Base-by-base conservation (phyloP, 1,140 invertebrate genomes). In the Drosophila funebris region DNA sequence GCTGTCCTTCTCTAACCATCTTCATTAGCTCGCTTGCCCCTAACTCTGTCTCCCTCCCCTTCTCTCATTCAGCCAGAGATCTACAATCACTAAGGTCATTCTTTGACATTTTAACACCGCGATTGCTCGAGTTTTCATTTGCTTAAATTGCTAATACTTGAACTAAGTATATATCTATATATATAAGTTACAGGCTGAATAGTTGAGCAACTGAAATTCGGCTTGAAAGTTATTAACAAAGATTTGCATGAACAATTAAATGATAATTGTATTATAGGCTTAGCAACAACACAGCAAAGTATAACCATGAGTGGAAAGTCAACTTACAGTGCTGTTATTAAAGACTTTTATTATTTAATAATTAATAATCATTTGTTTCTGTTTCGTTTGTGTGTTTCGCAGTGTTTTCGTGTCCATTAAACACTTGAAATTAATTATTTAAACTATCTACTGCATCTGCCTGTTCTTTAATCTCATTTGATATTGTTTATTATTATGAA, bases 381-480 rank as follows among this genome's bases (percentile, higher is more conserved):
- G 7, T 22, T 36, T 20, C 6, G 41, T 20, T 43, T 6, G n/a
- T 13, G 9, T 39, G 5, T 52, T 36, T 48, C 20, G 3, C 8
- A 8, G 31, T 14, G 27, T 67, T 37, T 37, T 11, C 4, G 33
- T 5, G n/a, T n/a, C n/a, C n/a, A 27, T 3, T 33, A 9, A 33
- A 33, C n/a, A 0, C 9, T 18, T 8, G 9, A 3, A 13, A 11
- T 4, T 31, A 13, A 22, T n/a, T 43, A 29, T 24, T 44, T 18
- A 22, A 20, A 9, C 20, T 33, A 8, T 16, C 29, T 54, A 39
- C 18, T 60, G 66, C 71, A 76, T 57, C 67, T 48, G 71, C 58
- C 58, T 69, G 81, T 61, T 62, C 18, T 39, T 33, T 75, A 84
- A 58, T 33, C 20, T 24, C 0, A 18, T 18, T 48, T 48, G 7